These are phyloP conservation scores for Rhizoglyphus robini DNA, from an alignment of 1,140 invertebrate genomes.

Conservation along the genomic window DNA sequence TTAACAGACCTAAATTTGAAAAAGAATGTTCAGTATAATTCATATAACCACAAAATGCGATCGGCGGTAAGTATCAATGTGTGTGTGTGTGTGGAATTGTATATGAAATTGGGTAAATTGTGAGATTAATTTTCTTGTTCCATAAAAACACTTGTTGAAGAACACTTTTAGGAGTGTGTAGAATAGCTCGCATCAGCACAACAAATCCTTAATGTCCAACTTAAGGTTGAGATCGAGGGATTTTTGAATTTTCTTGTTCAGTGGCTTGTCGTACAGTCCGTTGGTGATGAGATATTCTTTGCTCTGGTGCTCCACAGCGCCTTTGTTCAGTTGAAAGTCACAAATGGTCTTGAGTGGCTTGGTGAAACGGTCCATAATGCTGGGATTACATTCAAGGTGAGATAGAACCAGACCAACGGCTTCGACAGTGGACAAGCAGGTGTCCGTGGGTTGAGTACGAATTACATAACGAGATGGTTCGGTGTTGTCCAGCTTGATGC, in stretches of 20 bases:
- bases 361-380: slow-evolving; percentile 39
- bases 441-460: slow-evolving; percentile 77
- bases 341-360: slow-evolving; percentile 66
- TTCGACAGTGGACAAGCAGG: slow-evolving; percentile 78
- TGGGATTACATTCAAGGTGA: slow-evolving; percentile 18
- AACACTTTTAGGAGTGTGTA: too few species aligned
- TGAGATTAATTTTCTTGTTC: too few species aligned
- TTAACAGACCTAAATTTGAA: too few species aligned
- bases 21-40: too few species aligned
- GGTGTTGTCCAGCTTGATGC: slow-evolving; percentile 50
- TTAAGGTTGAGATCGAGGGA: slow-evolving; percentile 1
- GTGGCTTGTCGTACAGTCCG: slow-evolving; percentile 63
- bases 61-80: too few species aligned
- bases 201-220: slow-evolving; percentile 7
- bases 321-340: slow-evolving; percentile 66
- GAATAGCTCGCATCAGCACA: too few species aligned
- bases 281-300: slow-evolving; percentile 75
- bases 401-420: slow-evolving; percentile 44
- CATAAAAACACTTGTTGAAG: too few species aligned
- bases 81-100: too few species aligned
- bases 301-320: slow-evolving; percentile 79
- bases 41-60: too few species aligned
- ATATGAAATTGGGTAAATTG: too few species aligned
- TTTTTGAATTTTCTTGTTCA: slow-evolving; percentile 30
- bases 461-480: slow-evolving; percentile 73